Base-by-base conservation (phyloP, 2,797 vertebrate genomes). In the Chelonia mydas region DNA sequence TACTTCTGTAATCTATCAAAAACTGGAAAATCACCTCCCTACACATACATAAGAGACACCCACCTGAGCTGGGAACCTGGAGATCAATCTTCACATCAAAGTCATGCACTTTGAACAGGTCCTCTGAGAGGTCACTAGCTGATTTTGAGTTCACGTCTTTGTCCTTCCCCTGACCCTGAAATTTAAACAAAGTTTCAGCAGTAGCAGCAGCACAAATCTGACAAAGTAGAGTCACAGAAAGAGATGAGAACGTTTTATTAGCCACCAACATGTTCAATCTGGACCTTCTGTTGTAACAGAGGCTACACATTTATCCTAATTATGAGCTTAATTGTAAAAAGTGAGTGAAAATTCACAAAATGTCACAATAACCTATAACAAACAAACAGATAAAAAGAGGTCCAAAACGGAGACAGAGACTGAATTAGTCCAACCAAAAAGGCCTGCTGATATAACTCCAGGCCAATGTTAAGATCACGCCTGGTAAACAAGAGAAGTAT, bases 61-160 rank as follows among this genome's bases (percentile, higher is more conserved):
- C 93, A 99, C 99, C 99, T 98, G 99, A 99, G 93, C 99, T 99
- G 83, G 99, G 99, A 98, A 99, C 99, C 98, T 99, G 99, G 83
- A 99, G 98, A 98, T 99, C 99, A 94, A 99, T 99, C 98, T 99
- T 99, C 86, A 99, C 99, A 93, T 99, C 99, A 86, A 99, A 99
- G 96, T 99, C 99, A 19, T 99, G 99, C 93, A 99, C 99, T 99
- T 99, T 99, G 97, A 99, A 99, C 92, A 99, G 98, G 96, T 99
- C 99, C 98, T 99, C 99, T 16, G 99, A 99, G 98, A 99, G 99
- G 98, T 99, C 99, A 94, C 98, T 99, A 98, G 98, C 99, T 95
- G 99, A 98, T 98, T 99, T 99, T 92, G 98, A 98, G 95, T 99
- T 98, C 96, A 98, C 91, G 90, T 99, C 99, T 98, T 99, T 99